Percentiles rank a stretch among this genome's conserved stretches.
Evolutionary conservation across 2,113 vertebrate species (phyloP).

Genomic region (Coreoperca whiteheadi): DNA sequence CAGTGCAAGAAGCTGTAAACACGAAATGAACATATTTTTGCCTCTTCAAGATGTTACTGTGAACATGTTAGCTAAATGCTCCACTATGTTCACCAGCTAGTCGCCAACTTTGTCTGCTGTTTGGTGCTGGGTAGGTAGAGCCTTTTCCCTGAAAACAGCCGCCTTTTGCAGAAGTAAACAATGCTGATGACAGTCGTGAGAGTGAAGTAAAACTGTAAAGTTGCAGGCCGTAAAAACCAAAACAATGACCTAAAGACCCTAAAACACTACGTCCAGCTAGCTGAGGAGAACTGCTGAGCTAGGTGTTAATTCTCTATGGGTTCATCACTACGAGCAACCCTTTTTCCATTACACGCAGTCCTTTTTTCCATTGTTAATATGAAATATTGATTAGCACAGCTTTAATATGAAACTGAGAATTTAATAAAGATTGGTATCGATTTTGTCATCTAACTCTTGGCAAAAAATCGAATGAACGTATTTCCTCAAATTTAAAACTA

Average conservation of each 20-base stretch:
- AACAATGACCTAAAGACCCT: not conserved
- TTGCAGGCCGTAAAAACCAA: not conserved
- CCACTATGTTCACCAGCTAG: not conserved
- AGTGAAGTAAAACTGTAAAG: not conserved
- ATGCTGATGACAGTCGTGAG: not conserved
- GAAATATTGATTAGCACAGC: not conserved
- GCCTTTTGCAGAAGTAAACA: too few species aligned
- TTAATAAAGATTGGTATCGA: too few species aligned
- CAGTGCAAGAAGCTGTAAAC: not conserved
- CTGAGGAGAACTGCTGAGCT: not conserved
- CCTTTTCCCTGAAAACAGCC: too few species aligned
- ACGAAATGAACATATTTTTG: not conserved
- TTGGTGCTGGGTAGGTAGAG: not conserved
- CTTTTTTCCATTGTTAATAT: not conserved
- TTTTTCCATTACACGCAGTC: not conserved
- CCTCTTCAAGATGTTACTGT: too few species aligned
- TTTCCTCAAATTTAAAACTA: too few species aligned
- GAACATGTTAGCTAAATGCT: not conserved
- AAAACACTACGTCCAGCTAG: not conserved
- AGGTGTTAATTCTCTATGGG: not conserved
- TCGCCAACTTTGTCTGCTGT: not conserved
- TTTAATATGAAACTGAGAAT: not conserved
- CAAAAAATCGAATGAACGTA: too few species aligned
- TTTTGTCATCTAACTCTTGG: too few species aligned
- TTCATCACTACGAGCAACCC: not conserved